A percentile compares a stretch with the other conserved stretches of the same genome.
phyloP scores from a whole-genome alignment of 2,888 invertebrate genomes.

The Ashinkailepas kermadecensis region DNA sequence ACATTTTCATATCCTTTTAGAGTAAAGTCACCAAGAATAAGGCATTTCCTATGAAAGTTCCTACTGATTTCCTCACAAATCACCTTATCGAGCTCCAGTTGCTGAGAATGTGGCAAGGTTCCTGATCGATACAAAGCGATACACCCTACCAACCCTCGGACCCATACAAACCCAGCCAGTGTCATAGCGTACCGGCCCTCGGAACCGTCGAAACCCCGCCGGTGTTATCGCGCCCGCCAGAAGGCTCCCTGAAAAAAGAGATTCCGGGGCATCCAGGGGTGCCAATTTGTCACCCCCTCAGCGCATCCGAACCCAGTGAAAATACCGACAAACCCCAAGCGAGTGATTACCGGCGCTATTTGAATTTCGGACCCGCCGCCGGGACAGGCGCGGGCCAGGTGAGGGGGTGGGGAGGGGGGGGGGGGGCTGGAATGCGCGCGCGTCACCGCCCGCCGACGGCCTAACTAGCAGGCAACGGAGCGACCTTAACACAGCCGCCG shows the following conservation, averaged over 20 bases:
- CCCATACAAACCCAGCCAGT: no score
- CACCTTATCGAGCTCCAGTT: no score
- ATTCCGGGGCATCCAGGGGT: not conserved
- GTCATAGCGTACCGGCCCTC: no score
- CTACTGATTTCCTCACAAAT: no score
- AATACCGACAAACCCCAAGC: slow-evolving; percentile 6
- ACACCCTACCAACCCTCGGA: no score
- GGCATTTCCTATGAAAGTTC: no score
- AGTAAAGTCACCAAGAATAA: no score
- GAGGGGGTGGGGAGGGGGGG: not conserved
- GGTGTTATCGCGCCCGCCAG: no score
- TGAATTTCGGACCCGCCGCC: not conserved
- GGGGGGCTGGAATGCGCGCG: not conserved
- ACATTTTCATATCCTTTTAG: no score
- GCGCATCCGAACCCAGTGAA: not conserved
- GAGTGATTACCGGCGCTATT: slow-evolving; percentile 5
- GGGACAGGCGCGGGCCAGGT: not conserved
- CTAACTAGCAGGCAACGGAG: not conserved
- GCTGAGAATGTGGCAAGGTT: no score
- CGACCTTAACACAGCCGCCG: not conserved
- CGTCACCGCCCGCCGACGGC: not conserved
- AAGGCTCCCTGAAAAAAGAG: not conserved
- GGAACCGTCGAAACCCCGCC: no score
- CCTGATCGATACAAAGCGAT: no score
- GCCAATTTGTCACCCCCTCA: slow-evolving; percentile 20